Conservation (phyloP, 2,113 vertebrate species). For the Heloderma charlesbogerti region DNA sequence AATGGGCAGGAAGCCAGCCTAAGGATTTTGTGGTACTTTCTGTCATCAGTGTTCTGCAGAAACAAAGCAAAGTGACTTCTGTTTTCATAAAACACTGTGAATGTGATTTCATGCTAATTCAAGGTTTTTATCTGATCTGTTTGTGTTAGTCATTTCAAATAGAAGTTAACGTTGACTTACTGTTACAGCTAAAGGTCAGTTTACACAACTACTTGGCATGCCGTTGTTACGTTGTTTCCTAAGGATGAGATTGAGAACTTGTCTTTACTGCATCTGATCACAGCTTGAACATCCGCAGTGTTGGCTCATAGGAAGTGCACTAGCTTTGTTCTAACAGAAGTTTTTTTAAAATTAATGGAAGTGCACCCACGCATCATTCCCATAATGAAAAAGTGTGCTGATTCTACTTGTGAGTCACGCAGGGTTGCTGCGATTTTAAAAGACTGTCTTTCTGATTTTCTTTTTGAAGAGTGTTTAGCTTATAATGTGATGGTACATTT, state of each 20-base stretch:
- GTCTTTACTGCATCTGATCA: neutral
- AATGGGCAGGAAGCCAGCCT: neutral
- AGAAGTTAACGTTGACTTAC: constrained; percentile 8
- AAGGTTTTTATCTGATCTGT: neutral
- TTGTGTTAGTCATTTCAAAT: neutral
- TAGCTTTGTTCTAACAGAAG: neutral
- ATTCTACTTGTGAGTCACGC: neutral
- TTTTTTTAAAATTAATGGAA: neutral
- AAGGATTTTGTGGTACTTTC: neutral
- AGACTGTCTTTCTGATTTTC: neutral
- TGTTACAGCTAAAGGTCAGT: neutral
- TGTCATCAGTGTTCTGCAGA: neutral
- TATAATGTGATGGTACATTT: neutral
- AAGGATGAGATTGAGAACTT: neutral
- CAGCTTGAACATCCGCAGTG: neutral
- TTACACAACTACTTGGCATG: constrained; percentile 11
- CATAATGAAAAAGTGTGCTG: neutral
- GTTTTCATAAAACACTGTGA: neutral
- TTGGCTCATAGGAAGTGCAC: neutral
- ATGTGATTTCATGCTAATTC: neutral
- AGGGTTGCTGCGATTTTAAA: neutral
- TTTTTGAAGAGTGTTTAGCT: neutral
- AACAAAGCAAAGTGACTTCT: neutral
- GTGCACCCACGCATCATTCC: neutral
- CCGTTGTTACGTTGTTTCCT: neutral